phyloP scores from a whole-genome alignment of 2,113 vertebrate species.

The Zosterops pallidus region DNA sequence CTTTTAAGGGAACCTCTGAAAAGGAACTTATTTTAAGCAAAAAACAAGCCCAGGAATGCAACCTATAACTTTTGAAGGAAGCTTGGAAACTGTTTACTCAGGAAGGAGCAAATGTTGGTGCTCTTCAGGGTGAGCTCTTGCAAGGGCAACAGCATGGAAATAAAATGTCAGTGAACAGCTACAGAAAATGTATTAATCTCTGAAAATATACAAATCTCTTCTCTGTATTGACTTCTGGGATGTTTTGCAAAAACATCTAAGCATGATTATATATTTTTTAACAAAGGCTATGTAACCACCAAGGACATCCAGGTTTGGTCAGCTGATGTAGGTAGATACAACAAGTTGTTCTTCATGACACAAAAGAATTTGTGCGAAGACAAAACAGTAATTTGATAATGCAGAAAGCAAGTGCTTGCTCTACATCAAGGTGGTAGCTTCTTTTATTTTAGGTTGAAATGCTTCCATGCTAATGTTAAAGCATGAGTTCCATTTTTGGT shows the following conservation, averaged over 20 bases:
- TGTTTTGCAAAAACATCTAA: neutral
- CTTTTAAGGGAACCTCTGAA: neutral
- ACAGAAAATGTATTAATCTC: neutral
- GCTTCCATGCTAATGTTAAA: neutral
- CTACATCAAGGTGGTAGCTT: neutral
- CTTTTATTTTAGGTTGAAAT: neutral
- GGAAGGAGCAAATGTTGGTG: neutral
- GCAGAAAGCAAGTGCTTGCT: neutral
- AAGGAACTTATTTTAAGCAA: neutral
- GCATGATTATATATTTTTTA: neutral
- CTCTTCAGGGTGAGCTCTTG: neutral
- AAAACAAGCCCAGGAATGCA: neutral
- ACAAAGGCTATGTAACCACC: neutral
- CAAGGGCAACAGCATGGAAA: neutral
- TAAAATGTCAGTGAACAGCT: neutral
- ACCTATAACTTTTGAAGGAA: neutral
- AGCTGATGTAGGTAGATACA: neutral
- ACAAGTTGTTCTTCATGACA: neutral
- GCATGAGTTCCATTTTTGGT: neutral
- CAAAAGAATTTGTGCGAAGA: neutral
- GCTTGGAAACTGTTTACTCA: neutral
- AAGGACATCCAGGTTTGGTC: neutral
- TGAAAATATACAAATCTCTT: neutral
- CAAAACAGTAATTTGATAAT: neutral
- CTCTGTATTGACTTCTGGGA: neutral